Evolutionary conservation across 2,113 vertebrate species (phyloP).

Genomic region (Egretta garzetta): DNA sequence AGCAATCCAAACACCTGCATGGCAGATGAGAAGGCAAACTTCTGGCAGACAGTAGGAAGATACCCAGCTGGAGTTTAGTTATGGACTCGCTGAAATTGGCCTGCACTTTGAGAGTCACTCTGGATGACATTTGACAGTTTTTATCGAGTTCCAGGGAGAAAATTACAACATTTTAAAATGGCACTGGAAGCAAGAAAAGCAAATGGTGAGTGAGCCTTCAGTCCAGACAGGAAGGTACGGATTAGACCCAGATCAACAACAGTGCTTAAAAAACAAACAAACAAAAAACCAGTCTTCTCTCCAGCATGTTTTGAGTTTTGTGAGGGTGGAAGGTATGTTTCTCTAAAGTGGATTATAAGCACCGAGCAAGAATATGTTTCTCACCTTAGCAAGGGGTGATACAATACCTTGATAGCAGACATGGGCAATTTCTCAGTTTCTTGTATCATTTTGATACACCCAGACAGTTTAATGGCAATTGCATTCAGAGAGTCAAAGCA

Average conservation of each 20-base stretch:
- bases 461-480: neutral
- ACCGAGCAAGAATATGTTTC: neutral
- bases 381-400: neutral
- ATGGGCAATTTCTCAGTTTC: neutral
- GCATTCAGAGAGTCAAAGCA: slow-evolving; percentile 44
- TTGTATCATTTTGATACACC: neutral
- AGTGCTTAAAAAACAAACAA: neutral
- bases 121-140: slow-evolving; percentile 53
- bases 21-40: slow-evolving; percentile 31
- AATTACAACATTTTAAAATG: slow-evolving; percentile 68
- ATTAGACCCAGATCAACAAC: neutral
- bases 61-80: slow-evolving; percentile 61
- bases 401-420: neutral
- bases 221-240: neutral
- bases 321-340: neutral
- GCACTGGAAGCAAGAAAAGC: slow-evolving; percentile 41
- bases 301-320: neutral
- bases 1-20: slow-evolving; percentile 36
- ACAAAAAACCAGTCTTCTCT: neutral
- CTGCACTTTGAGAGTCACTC: slow-evolving; percentile 52
- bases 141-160: slow-evolving; percentile 59
- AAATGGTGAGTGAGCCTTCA: slow-evolving; percentile 47
- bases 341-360: neutral
- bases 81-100: slow-evolving; percentile 62
- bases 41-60: slow-evolving; percentile 31